A percentile compares a stretch with the other conserved stretches of the same genome.
These are phyloP conservation scores for Disparrhopalites patrizii DNA, from an alignment of 2,888 invertebrate genomes.

Conservation along the genomic window DNA sequence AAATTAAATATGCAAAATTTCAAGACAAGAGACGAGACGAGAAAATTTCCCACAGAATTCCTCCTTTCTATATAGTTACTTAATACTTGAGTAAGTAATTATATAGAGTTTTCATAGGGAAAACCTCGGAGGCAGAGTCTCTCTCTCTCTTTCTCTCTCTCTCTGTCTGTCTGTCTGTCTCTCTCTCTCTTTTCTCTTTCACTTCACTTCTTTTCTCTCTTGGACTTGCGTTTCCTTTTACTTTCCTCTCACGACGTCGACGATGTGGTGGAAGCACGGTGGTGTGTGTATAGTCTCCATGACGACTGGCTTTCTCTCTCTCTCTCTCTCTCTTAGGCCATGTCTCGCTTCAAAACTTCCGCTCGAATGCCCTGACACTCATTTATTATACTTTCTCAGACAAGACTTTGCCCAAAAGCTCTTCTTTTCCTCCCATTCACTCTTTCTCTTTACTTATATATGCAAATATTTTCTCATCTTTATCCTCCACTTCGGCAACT, in stretches of 20 bases:
- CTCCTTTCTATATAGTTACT: background rate
- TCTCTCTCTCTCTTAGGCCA: background rate
- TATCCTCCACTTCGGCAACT: background rate
- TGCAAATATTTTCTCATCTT: background rate
- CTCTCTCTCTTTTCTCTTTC: conserved; percentile 8
- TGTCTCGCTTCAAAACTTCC: background rate
- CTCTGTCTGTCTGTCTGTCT: conserved; percentile 18
- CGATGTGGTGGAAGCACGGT: background rate
- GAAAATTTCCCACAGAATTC: conserved; percentile 3
- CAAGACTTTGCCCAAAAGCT: no score
- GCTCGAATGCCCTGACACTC: background rate
- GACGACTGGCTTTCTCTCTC: no score
- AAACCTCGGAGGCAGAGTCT: background rate
- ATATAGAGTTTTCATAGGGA: background rate
- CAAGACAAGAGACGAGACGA: conserved; percentile 16
- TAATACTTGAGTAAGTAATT: background rate
- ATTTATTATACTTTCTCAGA: background rate
- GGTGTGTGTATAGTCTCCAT: conserved; percentile 4
- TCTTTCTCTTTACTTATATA: background rate
- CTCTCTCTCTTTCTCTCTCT: background rate
- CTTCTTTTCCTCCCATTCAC: background rate
- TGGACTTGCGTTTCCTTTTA: background rate
- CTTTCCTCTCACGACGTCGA: background rate
- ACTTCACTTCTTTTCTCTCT: background rate
- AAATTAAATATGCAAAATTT: conserved; percentile 26